Base-by-base conservation (phyloP, 2,113 vertebrate species). In the Tursiops truncatus region DNA sequence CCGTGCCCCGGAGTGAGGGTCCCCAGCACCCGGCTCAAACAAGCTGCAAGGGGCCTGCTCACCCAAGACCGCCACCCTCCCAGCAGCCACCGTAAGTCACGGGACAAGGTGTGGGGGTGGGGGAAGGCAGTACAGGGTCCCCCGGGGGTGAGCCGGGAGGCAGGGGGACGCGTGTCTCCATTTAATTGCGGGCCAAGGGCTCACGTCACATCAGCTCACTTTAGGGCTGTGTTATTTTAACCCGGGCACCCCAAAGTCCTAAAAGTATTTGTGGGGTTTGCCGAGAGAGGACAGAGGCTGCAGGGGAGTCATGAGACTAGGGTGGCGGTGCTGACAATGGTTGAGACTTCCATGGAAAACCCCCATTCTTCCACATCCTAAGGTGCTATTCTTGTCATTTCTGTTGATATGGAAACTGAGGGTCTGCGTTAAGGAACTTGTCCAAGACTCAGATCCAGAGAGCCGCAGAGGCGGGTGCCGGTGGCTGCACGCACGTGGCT, bases 401-500 rank as follows among this genome's bases (percentile, higher is more conserved):
- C 68, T 41, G 18, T 41, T 17, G 25, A 5, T 0, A 4, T 2
- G 70, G 82, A 67, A 67, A 58, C 60, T 0, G 80, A 53, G 80
- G 62, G 62, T 1, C 7, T 20, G 2, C 47, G 28, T 15, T 15
- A 1, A n/a, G 31, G 3, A 2, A 14, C 0, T 1, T 47, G 44
- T 7, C 50, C 33, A 1, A 50, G 31, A 5, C 4, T 62, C 50
- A 4, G 3, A 9, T 12, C 25, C 6, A 25, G 38, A 20, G 10
- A 6, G 23, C n/a, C 12, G 6, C 8, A 14, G 38, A 60, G 9
- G 14, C 15, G 80, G 18, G 31, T 5, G 14, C 13, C 0, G 9
- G 4, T 0, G 1, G 62, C 13, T 1, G 21, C 21, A 1, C 0
- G 3, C n/a, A 2, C 0, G 0, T 1, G n/a, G 44, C n/a, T 7